Evolutionary conservation across 1,140 invertebrate species (phyloP).

Genomic region (Drosophila sulfurigaster): DNA sequence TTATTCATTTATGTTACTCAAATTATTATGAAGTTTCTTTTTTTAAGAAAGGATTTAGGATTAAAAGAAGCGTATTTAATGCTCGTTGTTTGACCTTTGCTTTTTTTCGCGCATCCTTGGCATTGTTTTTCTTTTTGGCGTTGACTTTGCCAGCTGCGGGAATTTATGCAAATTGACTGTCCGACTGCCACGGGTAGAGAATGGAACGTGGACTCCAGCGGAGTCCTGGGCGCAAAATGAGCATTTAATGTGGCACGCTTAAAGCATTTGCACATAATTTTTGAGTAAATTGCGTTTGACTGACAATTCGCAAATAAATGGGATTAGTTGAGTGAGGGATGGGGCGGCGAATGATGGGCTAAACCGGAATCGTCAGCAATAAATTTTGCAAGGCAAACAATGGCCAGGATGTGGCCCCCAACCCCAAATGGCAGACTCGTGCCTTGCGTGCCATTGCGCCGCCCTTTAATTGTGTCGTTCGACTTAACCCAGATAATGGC

Average conservation of each 20-base stretch:
- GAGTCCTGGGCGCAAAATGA: constrained; percentile 30
- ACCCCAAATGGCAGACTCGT: background rate
- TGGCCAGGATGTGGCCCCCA: constrained; percentile 17
- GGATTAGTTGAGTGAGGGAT: constrained; percentile 12
- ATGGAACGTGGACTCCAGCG: background rate
- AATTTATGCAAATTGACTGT: constrained; percentile 70
- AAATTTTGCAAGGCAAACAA: constrained; percentile 39
- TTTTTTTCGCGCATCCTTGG: background rate
- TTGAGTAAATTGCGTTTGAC: constrained; percentile 33
- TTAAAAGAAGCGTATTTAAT: constrained; percentile 7
- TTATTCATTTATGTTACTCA: no score
- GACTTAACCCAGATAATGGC: constrained; percentile 25
- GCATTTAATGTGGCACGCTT: constrained; percentile 66
- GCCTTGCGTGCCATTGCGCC: constrained; percentile 27
- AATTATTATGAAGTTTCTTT: no score
- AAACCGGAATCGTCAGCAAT: constrained; percentile 62
- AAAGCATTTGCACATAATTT: constrained; percentile 52
- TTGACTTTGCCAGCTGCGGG: constrained; percentile 44
- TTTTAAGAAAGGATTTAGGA: background rate
- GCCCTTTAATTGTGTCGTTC: constrained; percentile 30
- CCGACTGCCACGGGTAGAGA: constrained; percentile 31
- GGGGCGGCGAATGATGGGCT: background rate
- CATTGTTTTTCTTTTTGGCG: constrained; percentile 21
- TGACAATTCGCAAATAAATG: constrained; percentile 39
- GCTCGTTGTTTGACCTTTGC: background rate